Evolutionary conservation across 2,113 vertebrate genomes (phyloP).

Genomic region (Microcebus ravelobensis): DNA sequence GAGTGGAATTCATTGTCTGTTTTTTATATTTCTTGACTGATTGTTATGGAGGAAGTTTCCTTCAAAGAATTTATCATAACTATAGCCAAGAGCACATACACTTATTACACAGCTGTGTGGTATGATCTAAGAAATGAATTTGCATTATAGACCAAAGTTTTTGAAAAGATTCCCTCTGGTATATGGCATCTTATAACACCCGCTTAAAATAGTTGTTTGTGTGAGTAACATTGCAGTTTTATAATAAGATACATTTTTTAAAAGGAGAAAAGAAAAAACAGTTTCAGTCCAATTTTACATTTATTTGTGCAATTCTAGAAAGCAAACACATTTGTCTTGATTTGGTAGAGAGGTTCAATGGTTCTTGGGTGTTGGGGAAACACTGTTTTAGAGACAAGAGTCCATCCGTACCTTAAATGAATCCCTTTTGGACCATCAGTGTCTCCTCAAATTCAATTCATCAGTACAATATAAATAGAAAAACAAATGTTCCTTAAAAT

Average conservation of each 20-base stretch:
- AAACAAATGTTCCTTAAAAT: constrained; percentile 77
- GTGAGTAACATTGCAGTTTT: constrained; percentile 47
- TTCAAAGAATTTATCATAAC: constrained; percentile 74
- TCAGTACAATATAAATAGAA: constrained; percentile 66
- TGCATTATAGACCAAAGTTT: constrained; percentile 63
- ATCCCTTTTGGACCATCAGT: not conserved
- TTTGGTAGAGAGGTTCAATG: not conserved
- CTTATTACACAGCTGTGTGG: constrained; percentile 61
- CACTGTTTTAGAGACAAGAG: not conserved
- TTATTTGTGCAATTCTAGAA: constrained; percentile 3
- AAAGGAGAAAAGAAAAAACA: not conserved
- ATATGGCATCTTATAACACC: constrained; percentile 55
- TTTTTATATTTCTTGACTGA: constrained; percentile 56
- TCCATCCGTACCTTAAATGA: not conserved
- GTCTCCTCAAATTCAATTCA: constrained; percentile 66
- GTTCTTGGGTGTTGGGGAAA: not conserved
- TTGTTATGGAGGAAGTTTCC: constrained; percentile 68
- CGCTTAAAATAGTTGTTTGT: constrained; percentile 63
- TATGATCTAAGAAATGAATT: constrained; percentile 75
- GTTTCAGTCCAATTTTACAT: constrained; percentile 45
- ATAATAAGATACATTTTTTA: constrained; percentile 51
- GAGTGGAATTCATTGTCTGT: constrained; percentile 58
- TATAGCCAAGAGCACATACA: constrained; percentile 68
- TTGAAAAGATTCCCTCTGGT: constrained; percentile 59
- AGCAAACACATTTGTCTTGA: not conserved